Evolutionary conservation across 2,797 vertebrate genomes (phyloP).

Genomic region (Pseudocheirus occidentalis): DNA sequence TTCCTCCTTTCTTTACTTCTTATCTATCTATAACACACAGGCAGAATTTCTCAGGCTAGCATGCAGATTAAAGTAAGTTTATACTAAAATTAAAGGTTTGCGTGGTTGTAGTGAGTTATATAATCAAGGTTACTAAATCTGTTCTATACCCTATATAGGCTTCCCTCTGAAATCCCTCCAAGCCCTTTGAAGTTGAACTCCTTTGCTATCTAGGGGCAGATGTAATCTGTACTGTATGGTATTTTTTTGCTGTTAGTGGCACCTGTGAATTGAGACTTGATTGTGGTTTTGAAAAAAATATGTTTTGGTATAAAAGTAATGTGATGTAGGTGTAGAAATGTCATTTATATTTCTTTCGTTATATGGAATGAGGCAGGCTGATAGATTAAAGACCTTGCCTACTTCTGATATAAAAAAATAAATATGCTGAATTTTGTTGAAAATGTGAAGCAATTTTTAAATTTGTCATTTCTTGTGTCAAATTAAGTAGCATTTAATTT

Average conservation of each 20-base stretch:
- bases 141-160: neutral
- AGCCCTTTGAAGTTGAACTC: neutral
- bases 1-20: neutral
- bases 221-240: neutral
- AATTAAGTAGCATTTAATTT: constrained; percentile 7
- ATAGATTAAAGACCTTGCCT: neutral
- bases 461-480: neutral
- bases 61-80: neutral
- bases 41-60: neutral
- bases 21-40: neutral
- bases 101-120: neutral
- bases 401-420: neutral
- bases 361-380: neutral
- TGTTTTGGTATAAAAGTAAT: neutral
- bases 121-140: neutral
- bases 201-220: neutral
- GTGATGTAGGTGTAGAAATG: neutral
- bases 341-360: neutral
- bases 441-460: constrained; percentile 23
- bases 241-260: neutral
- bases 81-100: neutral
- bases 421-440: constrained; percentile 38
- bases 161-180: neutral
- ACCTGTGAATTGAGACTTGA: neutral
- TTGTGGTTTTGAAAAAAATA: neutral